These are phyloP conservation scores for Archips crataeganus DNA, from an alignment of 2,888 invertebrate species.

Conservation along the genomic window DNA sequence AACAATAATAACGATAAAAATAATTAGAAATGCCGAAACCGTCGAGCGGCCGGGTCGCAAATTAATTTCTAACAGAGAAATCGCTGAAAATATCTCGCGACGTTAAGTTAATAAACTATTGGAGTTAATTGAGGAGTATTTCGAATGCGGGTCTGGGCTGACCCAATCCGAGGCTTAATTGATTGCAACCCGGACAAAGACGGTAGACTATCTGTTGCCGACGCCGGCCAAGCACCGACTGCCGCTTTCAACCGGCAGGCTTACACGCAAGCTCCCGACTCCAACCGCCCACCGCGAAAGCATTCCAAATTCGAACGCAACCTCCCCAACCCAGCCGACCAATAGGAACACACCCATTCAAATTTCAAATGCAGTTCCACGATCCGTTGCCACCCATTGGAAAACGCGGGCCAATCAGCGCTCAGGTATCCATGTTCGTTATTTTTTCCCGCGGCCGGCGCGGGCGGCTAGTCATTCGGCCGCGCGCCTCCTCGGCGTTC, in stretches of 20 bases:
- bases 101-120: slow-evolving; percentile 85
- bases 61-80: slow-evolving; percentile 62
- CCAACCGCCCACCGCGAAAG: slow-evolving; percentile 78
- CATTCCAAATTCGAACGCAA: slow-evolving; percentile 77
- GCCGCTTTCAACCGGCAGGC: slow-evolving; percentile 73
- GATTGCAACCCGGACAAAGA: slow-evolving; percentile 76
- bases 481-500: slow-evolving; percentile 83
- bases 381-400: slow-evolving; percentile 65
- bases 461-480: slow-evolving; percentile 73
- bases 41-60: slow-evolving; percentile 58
- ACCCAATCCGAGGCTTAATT: slow-evolving; percentile 78
- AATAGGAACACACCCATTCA: slow-evolving; percentile 62
- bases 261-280: slow-evolving; percentile 72
- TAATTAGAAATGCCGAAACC: slow-evolving; percentile 53
- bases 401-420: slow-evolving; percentile 65
- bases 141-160: slow-evolving; percentile 61
- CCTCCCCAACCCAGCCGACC: slow-evolving; percentile 64
- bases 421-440: slow-evolving; percentile 73
- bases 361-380: slow-evolving; percentile 68
- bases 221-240: slow-evolving; percentile 61
- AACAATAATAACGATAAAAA: slow-evolving; percentile 70
- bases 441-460: slow-evolving; percentile 71
- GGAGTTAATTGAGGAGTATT: slow-evolving; percentile 82
- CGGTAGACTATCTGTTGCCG: slow-evolving; percentile 62
- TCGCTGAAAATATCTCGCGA: slow-evolving; percentile 71